A percentile compares a stretch with the other conserved stretches of the same genome.
These are phyloP conservation scores for Puffinus mauretanicus DNA, from an alignment of 2,113 vertebrate genomes.

Conservation along the genomic window DNA sequence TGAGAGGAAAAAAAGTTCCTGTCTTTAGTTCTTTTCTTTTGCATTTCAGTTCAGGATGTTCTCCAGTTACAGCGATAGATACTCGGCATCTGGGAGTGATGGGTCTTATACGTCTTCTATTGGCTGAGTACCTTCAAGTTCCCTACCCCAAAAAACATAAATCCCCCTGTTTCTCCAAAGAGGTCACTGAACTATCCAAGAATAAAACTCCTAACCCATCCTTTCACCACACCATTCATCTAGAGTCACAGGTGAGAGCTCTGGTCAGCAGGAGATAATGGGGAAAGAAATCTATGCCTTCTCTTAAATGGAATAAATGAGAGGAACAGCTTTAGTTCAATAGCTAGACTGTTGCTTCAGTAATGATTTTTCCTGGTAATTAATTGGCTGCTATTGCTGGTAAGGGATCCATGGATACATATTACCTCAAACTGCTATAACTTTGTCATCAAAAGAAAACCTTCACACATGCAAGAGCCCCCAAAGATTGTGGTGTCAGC, in stretches of 20 bases:
- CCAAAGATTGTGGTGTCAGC: not conserved
- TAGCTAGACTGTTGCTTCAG: not conserved
- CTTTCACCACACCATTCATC: not conserved
- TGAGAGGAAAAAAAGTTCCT: not conserved
- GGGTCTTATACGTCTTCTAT: fast-evolving
- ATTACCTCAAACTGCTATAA: not conserved
- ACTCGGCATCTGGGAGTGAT: not conserved
- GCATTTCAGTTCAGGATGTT: not conserved
- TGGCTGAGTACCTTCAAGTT: not conserved
- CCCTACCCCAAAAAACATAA: not conserved
- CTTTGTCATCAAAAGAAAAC: not conserved
- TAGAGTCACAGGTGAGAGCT: not conserved
- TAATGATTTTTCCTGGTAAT: not conserved
- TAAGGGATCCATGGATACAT: not conserved
- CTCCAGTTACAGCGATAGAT: not conserved
- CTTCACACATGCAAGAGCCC: not conserved
- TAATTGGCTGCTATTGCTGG: not conserved
- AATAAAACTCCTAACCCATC: not conserved
- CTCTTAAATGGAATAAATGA: not conserved
- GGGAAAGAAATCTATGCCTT: not conserved
- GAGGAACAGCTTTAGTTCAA: not conserved
- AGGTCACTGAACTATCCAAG: not conserved
- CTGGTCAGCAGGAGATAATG: not conserved
- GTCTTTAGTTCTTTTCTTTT: not conserved
- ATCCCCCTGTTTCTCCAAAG: not conserved